Conservation (phyloP, 2,113 vertebrate genomes). For the Collichthys lucidus region DNA sequence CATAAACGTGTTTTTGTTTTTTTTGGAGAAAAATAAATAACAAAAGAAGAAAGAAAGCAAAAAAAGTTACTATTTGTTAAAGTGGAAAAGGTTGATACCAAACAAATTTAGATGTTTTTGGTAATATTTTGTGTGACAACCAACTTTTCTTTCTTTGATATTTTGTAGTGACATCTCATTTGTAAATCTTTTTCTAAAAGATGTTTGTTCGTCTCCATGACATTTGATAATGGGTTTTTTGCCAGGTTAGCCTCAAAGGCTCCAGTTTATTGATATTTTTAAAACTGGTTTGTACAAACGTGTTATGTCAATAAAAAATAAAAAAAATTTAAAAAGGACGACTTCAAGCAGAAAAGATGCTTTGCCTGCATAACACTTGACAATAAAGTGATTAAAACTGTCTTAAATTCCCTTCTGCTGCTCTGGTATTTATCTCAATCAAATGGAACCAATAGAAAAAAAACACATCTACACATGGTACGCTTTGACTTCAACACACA, state of each 20-base stretch:
- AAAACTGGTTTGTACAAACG: conserved; percentile 99
- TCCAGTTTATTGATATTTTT: conserved; percentile 97
- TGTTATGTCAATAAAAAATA: conserved; percentile 92
- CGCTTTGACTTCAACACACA: neutral
- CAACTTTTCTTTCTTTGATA: conserved; percentile 84
- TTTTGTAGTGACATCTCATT: conserved; percentile 99
- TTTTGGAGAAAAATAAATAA: conserved; percentile 65
- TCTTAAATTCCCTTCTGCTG: conserved; percentile 55
- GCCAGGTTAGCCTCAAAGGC: conserved; percentile 96
- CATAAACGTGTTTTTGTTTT: conserved; percentile 80
- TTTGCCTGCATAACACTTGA: conserved; percentile 97
- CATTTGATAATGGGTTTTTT: conserved; percentile 94
- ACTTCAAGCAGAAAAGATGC: conserved; percentile 85
- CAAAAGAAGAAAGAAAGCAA: conserved; percentile 69
- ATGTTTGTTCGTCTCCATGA: conserved; percentile 90
- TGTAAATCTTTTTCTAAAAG: conserved; percentile 98
- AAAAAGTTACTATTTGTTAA: conserved; percentile 69
- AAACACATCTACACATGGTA: neutral
- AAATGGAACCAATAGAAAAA: neutral
- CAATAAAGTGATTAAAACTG: conserved; percentile 94
- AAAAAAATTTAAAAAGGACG: conserved; percentile 72
- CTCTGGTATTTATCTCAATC: conserved; percentile 31
- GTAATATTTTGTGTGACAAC: conserved; percentile 86
- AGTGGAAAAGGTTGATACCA: conserved; percentile 83
- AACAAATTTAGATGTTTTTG: conserved; percentile 86